A percentile compares a stretch with the other conserved stretches of the same genome.
phyloP scores from a whole-genome alignment of 2,113 vertebrate genomes.

The Pristiophorus japonicus region DNA sequence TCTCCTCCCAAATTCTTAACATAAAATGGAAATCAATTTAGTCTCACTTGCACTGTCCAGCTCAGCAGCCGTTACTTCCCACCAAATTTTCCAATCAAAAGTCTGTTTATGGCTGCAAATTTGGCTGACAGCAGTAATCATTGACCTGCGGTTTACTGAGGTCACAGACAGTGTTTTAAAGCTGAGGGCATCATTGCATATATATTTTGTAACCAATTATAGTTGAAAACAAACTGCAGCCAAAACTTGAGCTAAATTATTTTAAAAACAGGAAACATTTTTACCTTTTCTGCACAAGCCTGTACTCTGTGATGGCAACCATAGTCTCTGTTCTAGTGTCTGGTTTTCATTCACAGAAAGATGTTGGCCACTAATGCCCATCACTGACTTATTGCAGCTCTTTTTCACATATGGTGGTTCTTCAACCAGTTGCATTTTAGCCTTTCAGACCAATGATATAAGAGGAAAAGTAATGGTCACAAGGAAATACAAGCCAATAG shows the following conservation, averaged over 20 bases:
- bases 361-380: not conserved
- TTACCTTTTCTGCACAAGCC: not conserved
- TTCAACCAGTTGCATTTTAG: not conserved
- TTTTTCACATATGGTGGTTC: not conserved
- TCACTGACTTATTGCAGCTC: not conserved
- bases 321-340: not conserved
- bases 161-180: not conserved
- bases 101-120: not conserved
- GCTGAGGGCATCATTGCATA: not conserved
- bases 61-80: not conserved
- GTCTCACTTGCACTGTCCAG: not conserved
- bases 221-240: constrained; percentile 19
- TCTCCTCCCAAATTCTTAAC: too few species aligned
- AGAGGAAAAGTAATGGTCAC: not conserved
- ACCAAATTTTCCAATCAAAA: not conserved
- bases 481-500: not conserved
- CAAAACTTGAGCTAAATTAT: not conserved
- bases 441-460: not conserved
- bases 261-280: constrained; percentile 16
- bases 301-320: not conserved
- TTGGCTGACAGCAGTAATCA: not conserved
- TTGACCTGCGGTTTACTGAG: not conserved
- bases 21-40: not conserved
- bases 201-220: constrained; percentile 19
- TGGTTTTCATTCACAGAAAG: not conserved